phyloP scores from a whole-genome alignment of 2,888 invertebrate genomes.

The Cheilosia pagana region DNA sequence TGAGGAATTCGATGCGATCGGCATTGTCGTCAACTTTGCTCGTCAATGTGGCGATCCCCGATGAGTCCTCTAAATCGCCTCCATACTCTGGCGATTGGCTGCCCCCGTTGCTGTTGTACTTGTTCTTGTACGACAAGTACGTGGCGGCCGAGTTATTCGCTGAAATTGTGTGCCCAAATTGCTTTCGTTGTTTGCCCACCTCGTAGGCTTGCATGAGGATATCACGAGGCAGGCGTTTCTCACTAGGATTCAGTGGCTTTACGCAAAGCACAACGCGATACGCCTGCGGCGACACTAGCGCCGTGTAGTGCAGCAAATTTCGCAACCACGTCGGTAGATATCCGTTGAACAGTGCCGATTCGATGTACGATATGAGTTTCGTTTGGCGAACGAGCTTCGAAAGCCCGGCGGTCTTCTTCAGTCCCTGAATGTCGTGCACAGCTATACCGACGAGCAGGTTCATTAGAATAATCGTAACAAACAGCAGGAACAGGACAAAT shows the following conservation, averaged over 20 bases:
- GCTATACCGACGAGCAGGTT: constrained; percentile 94
- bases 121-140: constrained; percentile 87
- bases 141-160: constrained; percentile 87
- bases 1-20: constrained; percentile 87
- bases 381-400: constrained; percentile 93
- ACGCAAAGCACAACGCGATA: constrained; percentile 92
- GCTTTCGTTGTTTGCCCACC: constrained; percentile 90
- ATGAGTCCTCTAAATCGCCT: constrained; percentile 85
- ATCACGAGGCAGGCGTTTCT: constrained; percentile 91
- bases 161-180: constrained; percentile 88
- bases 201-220: constrained; percentile 92
- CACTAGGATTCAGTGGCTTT: constrained; percentile 92
- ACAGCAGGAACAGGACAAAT: constrained; percentile 91
- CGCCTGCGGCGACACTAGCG: constrained; percentile 91
- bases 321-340: constrained; percentile 90
- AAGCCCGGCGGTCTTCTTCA: constrained; percentile 93
- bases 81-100: constrained; percentile 83
- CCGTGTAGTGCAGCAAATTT: constrained; percentile 90
- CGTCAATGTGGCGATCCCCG: constrained; percentile 86
- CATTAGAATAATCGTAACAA: constrained; percentile 94
- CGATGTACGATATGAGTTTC: constrained; percentile 93
- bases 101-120: constrained; percentile 88
- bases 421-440: constrained; percentile 93
- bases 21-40: constrained; percentile 88
- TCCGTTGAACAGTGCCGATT: constrained; percentile 91